Percentiles rank a stretch among this genome's conserved stretches.
Conservation (phyloP, 2,888 invertebrate genomes). For the Drosophila longiperda region DNA sequence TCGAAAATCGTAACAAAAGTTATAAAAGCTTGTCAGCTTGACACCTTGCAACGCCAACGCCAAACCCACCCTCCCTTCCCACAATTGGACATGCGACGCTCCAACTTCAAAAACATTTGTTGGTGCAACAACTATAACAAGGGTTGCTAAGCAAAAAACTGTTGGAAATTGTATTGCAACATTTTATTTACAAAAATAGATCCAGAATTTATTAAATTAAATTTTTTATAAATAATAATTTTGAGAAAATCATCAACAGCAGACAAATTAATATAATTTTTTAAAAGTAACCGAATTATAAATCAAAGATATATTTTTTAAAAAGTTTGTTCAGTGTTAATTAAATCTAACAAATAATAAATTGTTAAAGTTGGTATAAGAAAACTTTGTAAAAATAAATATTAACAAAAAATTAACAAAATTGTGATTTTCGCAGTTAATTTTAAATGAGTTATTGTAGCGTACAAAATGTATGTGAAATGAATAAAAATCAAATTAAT, state of each 20-base stretch:
- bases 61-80: slow-evolving; percentile 1
- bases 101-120: slow-evolving; percentile 36
- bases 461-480: too few relatives aligned
- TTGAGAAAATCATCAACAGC: neutral
- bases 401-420: neutral
- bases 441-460: too few relatives aligned
- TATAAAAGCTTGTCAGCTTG: slow-evolving; percentile 74
- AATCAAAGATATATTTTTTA: neutral
- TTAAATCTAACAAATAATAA: neutral
- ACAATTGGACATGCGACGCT: slow-evolving; percentile 61
- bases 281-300: neutral
- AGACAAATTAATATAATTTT: neutral
- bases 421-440: too few relatives aligned
- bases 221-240: neutral
- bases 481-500: too few relatives aligned
- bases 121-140: slow-evolving; percentile 27
- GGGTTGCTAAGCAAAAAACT: slow-evolving; percentile 28
- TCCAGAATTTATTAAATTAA: neutral
- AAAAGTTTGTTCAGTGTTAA: neutral
- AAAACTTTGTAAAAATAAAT: neutral
- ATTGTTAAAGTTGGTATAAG: neutral
- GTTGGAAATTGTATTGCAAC: neutral
- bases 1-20: slow-evolving; percentile 70
- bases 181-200: neutral
- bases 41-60: slow-evolving; percentile 57